Evolutionary conservation across 2,113 vertebrate genomes (phyloP).

Genomic region (Saguinus midas): DNA sequence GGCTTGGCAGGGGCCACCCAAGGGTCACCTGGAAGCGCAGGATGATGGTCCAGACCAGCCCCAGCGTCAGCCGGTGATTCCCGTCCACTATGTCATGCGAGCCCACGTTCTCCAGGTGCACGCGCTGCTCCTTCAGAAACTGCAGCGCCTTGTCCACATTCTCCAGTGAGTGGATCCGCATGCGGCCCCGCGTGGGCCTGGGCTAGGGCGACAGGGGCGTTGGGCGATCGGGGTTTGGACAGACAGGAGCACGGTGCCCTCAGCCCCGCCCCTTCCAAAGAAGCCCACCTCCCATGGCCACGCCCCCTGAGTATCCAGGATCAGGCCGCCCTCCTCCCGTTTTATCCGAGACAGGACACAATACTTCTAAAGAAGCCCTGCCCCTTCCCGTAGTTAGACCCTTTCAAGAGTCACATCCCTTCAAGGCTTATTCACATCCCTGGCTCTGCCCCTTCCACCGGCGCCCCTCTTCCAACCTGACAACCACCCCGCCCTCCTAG

Average conservation of each 20-base stretch:
- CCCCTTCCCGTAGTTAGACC: background rate
- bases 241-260: background rate
- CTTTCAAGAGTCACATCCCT: background rate
- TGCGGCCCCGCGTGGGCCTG: constrained; percentile 92
- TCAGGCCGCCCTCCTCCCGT: background rate
- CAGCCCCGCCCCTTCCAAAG: no score
- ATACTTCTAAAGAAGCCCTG: background rate
- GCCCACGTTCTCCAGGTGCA: constrained; percentile 96
- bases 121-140: constrained; percentile 97
- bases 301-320: background rate
- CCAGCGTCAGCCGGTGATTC: constrained; percentile 94
- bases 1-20: background rate
- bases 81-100: constrained; percentile 97
- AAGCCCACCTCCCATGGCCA: background rate
- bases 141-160: constrained; percentile 97
- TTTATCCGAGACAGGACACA: background rate
- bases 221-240: background rate
- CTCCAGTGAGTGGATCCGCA: constrained; percentile 97
- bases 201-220: constrained; percentile 82
- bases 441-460: background rate
- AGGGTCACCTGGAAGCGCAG: constrained; percentile 93
- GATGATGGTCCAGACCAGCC: constrained; percentile 98
- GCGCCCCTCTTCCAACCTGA: background rate
- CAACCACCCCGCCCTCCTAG: no score
- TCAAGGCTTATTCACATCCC: background rate